A percentile compares a stretch with the other conserved stretches of the same genome.
phyloP scores from a whole-genome alignment of 1,140 invertebrate species.

The Eupristina koningsbergeri region DNA sequence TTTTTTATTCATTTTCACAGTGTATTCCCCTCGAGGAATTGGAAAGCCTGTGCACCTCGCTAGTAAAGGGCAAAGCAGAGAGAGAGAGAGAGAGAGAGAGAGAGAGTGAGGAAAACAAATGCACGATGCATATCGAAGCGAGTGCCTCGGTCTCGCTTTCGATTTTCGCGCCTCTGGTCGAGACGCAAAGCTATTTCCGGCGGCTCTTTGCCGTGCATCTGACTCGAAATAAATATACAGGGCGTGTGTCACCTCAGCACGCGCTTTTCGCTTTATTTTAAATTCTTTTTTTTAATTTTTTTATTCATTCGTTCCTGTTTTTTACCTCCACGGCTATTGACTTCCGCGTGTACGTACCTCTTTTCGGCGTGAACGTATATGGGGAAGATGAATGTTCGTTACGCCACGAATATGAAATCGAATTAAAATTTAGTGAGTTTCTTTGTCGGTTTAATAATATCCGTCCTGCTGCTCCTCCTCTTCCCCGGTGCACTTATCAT shows the following conservation, averaged over 20 bases:
- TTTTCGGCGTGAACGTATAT: not conserved
- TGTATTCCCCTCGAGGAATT: slow-evolving; percentile 1
- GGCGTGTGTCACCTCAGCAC: not conserved
- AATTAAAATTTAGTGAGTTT: slow-evolving; percentile 22
- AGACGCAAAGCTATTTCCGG: slow-evolving; percentile 50
- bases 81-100: not conserved
- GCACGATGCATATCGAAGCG: slow-evolving; percentile 48
- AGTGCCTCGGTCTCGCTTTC: slow-evolving; percentile 30
- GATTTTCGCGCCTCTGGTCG: slow-evolving; percentile 47
- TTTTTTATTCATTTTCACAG: not conserved
- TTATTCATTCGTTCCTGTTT: not conserved
- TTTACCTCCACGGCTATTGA: slow-evolving; percentile 42
- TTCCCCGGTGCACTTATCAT: too few species aligned
- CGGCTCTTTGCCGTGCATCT: slow-evolving; percentile 17
- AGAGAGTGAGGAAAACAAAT: slow-evolving; percentile 30
- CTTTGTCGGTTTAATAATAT: too few species aligned
- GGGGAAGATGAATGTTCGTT: slow-evolving; percentile 6
- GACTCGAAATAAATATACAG: slow-evolving; percentile 40
- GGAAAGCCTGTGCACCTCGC: not conserved
- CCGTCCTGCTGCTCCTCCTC: not conserved
- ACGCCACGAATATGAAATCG: not conserved
- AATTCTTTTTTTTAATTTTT: not conserved
- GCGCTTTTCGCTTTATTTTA: too few species aligned
- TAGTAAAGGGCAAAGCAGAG: too few species aligned
- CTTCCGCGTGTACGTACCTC: slow-evolving; percentile 12